These are phyloP conservation scores for Apamea epomidion DNA, from an alignment of 2,888 invertebrate species.

Conservation along the genomic window DNA sequence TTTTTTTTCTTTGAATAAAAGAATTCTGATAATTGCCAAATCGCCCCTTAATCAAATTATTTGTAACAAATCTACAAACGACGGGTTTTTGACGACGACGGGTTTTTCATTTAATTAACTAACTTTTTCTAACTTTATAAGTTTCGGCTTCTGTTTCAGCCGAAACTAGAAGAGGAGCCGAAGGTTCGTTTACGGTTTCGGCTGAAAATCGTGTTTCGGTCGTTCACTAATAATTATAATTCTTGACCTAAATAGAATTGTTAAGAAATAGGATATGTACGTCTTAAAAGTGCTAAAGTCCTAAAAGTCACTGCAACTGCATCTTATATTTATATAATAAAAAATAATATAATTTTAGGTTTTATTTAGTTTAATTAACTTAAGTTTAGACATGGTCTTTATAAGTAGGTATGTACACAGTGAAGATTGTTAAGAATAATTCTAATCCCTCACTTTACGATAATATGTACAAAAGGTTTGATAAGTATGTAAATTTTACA, in stretches of 20 bases:
- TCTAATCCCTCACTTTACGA: not conserved
- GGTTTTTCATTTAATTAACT: too few species aligned
- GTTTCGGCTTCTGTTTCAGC: too few species aligned
- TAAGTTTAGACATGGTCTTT: conserved; percentile 19
- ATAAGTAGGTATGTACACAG: conserved; percentile 7
- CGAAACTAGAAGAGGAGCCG: too few species aligned
- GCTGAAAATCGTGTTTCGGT: too few species aligned
- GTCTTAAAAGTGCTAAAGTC: not conserved
- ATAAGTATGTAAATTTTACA: conserved; percentile 24
- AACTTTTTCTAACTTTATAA: too few species aligned
- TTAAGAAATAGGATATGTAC: not conserved
- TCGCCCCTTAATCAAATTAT: too few species aligned
- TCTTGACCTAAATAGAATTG: not conserved
- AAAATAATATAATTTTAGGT: conserved; percentile 7
- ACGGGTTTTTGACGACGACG: too few species aligned
- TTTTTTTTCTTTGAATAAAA: too few species aligned
- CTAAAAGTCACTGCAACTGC: not conserved
- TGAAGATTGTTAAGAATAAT: conserved; percentile 11
- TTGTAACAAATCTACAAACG: too few species aligned
- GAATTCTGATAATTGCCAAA: too few species aligned
- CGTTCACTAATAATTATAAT: not conserved
- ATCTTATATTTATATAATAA: conserved; percentile 23
- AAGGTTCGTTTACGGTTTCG: too few species aligned
- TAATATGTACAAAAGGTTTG: not conserved
- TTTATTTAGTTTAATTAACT: conserved; percentile 22